Base-by-base conservation (phyloP, 2,888 invertebrate genomes). In the Leptinotarsa juncta region DNA sequence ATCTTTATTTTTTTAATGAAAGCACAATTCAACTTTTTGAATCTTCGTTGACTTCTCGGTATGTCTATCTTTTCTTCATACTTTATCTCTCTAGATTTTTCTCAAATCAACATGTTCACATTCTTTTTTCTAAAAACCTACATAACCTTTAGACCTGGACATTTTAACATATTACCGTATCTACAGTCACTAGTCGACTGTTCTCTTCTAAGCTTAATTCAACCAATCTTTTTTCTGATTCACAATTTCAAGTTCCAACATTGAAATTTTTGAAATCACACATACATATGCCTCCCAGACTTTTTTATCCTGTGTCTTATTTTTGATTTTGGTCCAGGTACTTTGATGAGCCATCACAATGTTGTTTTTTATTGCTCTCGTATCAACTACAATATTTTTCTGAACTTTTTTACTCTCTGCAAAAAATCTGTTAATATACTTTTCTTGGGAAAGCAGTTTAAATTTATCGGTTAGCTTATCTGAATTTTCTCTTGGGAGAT, bases 51-150 rank as follows among this genome's bases (percentile, higher is more conserved):
- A 93, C 89, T 84, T 93, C 92, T 77, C 91, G 90, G 83, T 86
- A 93, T 91, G 83, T 93, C 93, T 83, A 95, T 88, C 88, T 95
- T 95, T 79, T 90, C 90, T 82, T 94, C 94, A 84, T 94, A 92
- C 83, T 94, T 89, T 3, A 93, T 89, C 73, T 92, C 91, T 72
- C 89, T 87, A 7, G 89, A 87, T 78, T 89, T 89, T 75, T 51
- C 84, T 85, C 18, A 82, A 81, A n/a, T 83, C 82, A 55, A 77
- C 82, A 18, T 85, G 85, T 20, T 81, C 84, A 23, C 81, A 83
- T 65, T 86, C 85, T 76, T 85, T 85, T 76, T 84, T 84, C 69
- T 87, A 71, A n/a, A 87, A 79, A 71, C 83, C 78, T n/a, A 85
- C 81, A 82, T 81, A 87, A 82, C 86, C 87, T 53, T 85, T 84